Evolutionary conservation across 1,140 invertebrate species (phyloP).

Genomic region (Drosophila nasuta): DNA sequence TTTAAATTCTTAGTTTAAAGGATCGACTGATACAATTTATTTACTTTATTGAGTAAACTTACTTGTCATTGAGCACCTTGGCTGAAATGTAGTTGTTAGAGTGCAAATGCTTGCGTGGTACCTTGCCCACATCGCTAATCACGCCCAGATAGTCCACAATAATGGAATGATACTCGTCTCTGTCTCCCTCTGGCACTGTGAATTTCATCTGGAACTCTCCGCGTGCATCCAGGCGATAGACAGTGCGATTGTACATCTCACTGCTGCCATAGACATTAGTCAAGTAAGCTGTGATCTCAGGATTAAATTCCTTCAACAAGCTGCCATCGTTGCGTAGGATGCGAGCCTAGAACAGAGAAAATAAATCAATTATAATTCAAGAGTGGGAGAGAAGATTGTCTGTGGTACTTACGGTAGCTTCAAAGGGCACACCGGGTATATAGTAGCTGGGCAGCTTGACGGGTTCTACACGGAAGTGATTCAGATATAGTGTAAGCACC

Average conservation of each 20-base stretch:
- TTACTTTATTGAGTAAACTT: slow-evolving; percentile 21
- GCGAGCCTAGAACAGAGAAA: slow-evolving; percentile 45
- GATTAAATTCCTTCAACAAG: slow-evolving; percentile 88
- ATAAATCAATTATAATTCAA: not conserved
- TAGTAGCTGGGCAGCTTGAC: slow-evolving; percentile 93
- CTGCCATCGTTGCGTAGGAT: slow-evolving; percentile 89
- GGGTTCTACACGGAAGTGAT: slow-evolving; percentile 92
- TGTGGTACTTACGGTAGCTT: slow-evolving; percentile 88
- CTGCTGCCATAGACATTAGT: slow-evolving; percentile 89
- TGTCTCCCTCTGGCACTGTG: slow-evolving; percentile 87
- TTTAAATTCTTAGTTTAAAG: no score
- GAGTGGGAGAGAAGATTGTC: not conserved
- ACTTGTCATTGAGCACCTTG: slow-evolving; percentile 88
- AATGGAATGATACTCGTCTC: slow-evolving; percentile 85
- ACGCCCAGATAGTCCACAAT: slow-evolving; percentile 87
- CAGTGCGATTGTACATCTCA: slow-evolving; percentile 87
- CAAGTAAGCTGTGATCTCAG: slow-evolving; percentile 87
- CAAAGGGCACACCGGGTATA: slow-evolving; percentile 94
- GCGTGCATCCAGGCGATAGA: slow-evolving; percentile 87
- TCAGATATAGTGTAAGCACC: slow-evolving; percentile 90
- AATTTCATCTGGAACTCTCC: slow-evolving; percentile 91
- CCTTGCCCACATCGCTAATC: slow-evolving; percentile 89
- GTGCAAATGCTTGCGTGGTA: slow-evolving; percentile 90
- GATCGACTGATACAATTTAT: not conserved
- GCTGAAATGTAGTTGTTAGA: slow-evolving; percentile 92